Percentiles rank a stretch among this genome's conserved stretches.
Evolutionary conservation across 2,113 vertebrate species (phyloP).

Genomic region (Neogale vison): DNA sequence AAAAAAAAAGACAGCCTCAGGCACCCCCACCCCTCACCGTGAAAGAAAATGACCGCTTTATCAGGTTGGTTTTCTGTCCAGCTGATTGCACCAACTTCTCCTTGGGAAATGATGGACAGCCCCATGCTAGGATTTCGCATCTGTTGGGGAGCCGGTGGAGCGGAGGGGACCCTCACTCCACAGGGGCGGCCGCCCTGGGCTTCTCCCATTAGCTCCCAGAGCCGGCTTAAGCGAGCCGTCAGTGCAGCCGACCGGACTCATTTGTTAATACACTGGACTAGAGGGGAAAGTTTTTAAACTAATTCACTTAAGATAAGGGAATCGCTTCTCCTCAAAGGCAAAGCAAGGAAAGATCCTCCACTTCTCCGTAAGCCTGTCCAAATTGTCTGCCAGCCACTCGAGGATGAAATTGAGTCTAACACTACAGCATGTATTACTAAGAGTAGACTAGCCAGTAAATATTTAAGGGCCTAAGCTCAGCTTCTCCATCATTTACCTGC

Average conservation of each 20-base stretch:
- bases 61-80: constrained; percentile 9
- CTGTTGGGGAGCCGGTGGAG: background rate
- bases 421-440: constrained; percentile 78
- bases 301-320: constrained; percentile 71
- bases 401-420: constrained; percentile 90
- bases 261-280: constrained; percentile 56
- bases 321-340: constrained; percentile 69
- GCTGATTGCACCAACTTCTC: background rate
- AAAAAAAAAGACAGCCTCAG: background rate
- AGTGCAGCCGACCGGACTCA: constrained; percentile 33
- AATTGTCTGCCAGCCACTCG: constrained; percentile 86
- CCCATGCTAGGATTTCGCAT: background rate
- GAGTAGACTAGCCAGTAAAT: constrained; percentile 70
- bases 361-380: constrained; percentile 86
- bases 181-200: background rate
- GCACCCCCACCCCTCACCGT: background rate
- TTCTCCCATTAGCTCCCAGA: background rate
- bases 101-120: background rate
- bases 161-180: background rate
- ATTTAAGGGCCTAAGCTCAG: constrained; percentile 71
- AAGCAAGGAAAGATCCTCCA: constrained; percentile 49
- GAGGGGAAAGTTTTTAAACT: constrained; percentile 51
- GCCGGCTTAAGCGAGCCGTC: constrained; percentile 55
- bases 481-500: constrained; percentile 72
- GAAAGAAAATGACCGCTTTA: constrained; percentile 29